Evolutionary conservation across 1,140 invertebrate genomes (phyloP).

Genomic region (Pseudomyrmex flavicornis): DNA sequence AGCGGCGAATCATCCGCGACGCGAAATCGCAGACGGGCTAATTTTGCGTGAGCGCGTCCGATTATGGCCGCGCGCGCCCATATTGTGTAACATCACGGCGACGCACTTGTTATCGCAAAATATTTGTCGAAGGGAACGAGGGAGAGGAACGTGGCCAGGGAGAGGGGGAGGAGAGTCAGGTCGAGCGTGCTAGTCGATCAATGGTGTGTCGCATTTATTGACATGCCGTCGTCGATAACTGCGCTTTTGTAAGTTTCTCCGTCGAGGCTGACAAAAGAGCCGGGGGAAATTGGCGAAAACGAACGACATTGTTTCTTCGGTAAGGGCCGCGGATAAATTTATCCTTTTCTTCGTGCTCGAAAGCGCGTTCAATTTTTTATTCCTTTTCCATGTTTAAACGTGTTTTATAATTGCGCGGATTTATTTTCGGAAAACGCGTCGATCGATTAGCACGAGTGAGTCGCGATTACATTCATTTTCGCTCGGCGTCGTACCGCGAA

Average conservation of each 20-base stretch:
- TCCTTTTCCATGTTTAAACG: constrained; percentile 4
- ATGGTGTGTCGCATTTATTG: constrained; percentile 45
- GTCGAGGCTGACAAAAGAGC: neutral
- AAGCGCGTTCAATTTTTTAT: constrained; percentile 16
- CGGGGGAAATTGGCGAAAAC: constrained; percentile 19
- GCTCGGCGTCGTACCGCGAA: neutral
- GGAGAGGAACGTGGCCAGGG: too few species aligned
- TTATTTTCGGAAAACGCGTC: neutral
- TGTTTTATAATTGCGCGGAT: neutral
- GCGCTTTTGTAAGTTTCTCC: constrained; percentile 31
- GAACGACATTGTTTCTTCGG: constrained; percentile 2
- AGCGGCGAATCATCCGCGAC: constrained; percentile 51
- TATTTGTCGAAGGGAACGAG: constrained; percentile 20
- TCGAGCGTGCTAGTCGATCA: constrained; percentile 31
- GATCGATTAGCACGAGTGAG: constrained; percentile 2
- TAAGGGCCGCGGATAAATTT: constrained; percentile 17
- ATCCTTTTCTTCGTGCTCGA: neutral
- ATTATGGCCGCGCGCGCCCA: constrained; percentile 15
- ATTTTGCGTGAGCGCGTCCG: constrained; percentile 26
- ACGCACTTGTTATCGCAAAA: constrained; percentile 38
- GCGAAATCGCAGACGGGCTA: constrained; percentile 41
- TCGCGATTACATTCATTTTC: neutral
- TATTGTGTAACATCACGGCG: constrained; percentile 11
- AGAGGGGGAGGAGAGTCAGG: too few species aligned
- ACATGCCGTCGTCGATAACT: constrained; percentile 32